Percentiles rank a stretch among this genome's conserved stretches.
Evolutionary conservation across 2,113 vertebrate species (phyloP).

Genomic region (Sus scrofa): T2T-Sscrofa CM000815.6:103880501-103881000

Average conservation of each 20-base stretch:
- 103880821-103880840: constrained; percentile 91
- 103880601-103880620: constrained; percentile 97
- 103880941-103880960: constrained; percentile 99
- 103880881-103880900: constrained; percentile 97
- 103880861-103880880: constrained; percentile 93
- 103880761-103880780: constrained; percentile 90
- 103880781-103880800: constrained; percentile 86
- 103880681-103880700: constrained; percentile 61
- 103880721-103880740: constrained; percentile 96
- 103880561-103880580: constrained; percentile 97
- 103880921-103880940: constrained; percentile 96
- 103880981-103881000: constrained; percentile 94
- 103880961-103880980: constrained; percentile 94
- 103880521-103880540: constrained; percentile 88
- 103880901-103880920: constrained; percentile 94
- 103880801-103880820: constrained; percentile 67
- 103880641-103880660: constrained; percentile 95
- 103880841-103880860: constrained; percentile 94
- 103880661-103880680: constrained; percentile 72
- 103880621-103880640: constrained; percentile 98
- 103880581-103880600: constrained; percentile 98
- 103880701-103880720: constrained; percentile 87
- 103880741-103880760: constrained; percentile 92
- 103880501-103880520: constrained; percentile 90
- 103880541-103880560: constrained; percentile 89